Evolutionary conservation across 1,140 invertebrate genomes (phyloP), one percentile per base, ranked within the genome.

Genomic region (Andricus grossulariae): DNA sequence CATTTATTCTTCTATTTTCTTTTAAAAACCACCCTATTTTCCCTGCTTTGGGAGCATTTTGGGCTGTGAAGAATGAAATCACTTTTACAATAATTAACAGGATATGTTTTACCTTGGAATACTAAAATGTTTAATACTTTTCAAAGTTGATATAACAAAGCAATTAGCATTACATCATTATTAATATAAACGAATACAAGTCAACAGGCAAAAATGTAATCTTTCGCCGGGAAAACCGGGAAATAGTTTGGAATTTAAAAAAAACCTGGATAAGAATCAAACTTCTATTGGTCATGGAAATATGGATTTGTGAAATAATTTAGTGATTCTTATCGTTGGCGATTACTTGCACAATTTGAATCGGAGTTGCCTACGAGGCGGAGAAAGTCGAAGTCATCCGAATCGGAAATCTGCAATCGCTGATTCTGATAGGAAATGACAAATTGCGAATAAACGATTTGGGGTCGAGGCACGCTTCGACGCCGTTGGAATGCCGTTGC

Each of bases 381-480:
- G 52, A 54, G n/a, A 54, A 54, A 54, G 18, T 54, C 52, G 10
- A 54, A 54, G 52, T 54, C 52, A 54, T 54, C n/a, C 13, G 21
- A 66, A 66, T 15, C 25, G 25, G 32, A 32, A 66, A 7, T 66
- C 21, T 66, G 57, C 57, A 66, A 66, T 66, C 57, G 32, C 57
- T 32, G 16, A 66, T 66, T 74, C 74, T 50, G 75, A 72, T 21
- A 71, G 60, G 39, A 76, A 79, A 83, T 86, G 84, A 86, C 84
- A 83, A 86, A 86, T 84, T 80, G 79, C 82, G 78, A 80, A 82
- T 83, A 80, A 79, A 75, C 74, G 73, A 78, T 75, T 77, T 76
- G 18, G 49, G 60, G 13, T 55, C 21, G 32, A 73, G 54, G 55
- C 15, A 49, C 15, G 71, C 74, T 75, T 39, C 57, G 32, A 15